Percentiles rank a stretch among this genome's conserved stretches.
Evolutionary conservation across 2,888 invertebrate genomes (phyloP).

Genomic region (Sarcophaga carnaria): DNA sequence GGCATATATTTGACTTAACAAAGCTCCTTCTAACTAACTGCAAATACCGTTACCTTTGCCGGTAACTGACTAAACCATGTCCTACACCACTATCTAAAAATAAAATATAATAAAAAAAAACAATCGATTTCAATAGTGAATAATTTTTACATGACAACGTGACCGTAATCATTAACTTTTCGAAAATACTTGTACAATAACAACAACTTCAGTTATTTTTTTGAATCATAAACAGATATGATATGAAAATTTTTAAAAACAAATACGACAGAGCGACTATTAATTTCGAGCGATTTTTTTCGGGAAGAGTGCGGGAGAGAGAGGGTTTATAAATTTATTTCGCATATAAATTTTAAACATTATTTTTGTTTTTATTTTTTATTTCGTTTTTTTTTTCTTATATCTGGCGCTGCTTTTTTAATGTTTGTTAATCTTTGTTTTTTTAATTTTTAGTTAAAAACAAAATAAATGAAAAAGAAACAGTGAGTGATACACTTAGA

Average conservation of each 20-base stretch:
- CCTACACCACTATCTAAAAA: conserved; percentile 35
- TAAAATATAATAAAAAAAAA: neutral
- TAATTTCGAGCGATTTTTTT: too few relatives aligned
- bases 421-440: neutral
- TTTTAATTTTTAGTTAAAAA: neutral
- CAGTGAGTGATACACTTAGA: too few relatives aligned
- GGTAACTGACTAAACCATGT: neutral
- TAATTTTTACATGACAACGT: conserved; percentile 13
- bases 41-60: neutral
- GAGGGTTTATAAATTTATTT: neutral
- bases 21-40: too few relatives aligned
- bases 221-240: too few relatives aligned
- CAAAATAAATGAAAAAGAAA: neutral
- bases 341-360: neutral
- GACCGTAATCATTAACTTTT: conserved; percentile 19
- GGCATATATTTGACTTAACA: too few relatives aligned
- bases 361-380: neutral
- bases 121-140: neutral
- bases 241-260: too few relatives aligned
- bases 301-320: too few relatives aligned
- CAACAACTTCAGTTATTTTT: too few relatives aligned
- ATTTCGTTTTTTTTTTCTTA: neutral
- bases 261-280: too few relatives aligned
- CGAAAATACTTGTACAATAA: neutral
- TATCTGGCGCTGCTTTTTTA: neutral